Conservation (phyloP, 2,797 vertebrate species). For the Manis pentadactyla region DNA sequence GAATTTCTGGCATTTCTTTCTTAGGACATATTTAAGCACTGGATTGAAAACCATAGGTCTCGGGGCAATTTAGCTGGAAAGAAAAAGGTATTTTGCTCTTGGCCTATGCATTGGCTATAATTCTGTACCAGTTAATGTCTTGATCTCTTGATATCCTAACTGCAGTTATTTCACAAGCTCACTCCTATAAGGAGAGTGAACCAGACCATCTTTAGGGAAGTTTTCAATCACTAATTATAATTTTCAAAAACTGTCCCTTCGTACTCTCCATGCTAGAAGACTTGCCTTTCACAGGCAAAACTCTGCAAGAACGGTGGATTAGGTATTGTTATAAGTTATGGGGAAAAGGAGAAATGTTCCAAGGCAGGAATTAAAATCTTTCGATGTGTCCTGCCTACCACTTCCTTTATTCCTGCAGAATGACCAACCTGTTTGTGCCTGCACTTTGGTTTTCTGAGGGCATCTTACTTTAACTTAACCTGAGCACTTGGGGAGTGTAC, state of each 20-base stretch:
- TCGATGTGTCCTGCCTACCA: neutral
- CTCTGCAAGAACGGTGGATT: neutral
- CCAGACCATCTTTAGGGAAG: neutral
- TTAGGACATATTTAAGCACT: conserved; percentile 22
- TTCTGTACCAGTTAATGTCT: neutral
- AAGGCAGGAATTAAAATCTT: conserved; percentile 25
- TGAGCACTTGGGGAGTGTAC: neutral
- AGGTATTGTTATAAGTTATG: neutral
- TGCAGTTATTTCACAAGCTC: neutral
- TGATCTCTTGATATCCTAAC: conserved; percentile 18
- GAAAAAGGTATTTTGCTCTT: neutral
- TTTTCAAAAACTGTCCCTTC: conserved; percentile 26
- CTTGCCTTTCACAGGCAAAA: neutral
- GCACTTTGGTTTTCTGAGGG: neutral
- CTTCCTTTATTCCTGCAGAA: neutral
- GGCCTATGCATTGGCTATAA: neutral
- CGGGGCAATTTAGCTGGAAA: neutral
- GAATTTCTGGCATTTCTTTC: conserved; percentile 51
- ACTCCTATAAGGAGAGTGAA: neutral
- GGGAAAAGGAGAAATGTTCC: neutral
- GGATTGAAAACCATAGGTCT: conserved; percentile 32
- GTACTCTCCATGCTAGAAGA: neutral
- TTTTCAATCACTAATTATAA: neutral
- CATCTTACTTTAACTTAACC: neutral
- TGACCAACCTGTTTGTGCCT: neutral